These are phyloP conservation scores for Phrynocephalus guinanensis DNA, from an alignment of 2,797 vertebrate species.

Conservation along the genomic window DNA sequence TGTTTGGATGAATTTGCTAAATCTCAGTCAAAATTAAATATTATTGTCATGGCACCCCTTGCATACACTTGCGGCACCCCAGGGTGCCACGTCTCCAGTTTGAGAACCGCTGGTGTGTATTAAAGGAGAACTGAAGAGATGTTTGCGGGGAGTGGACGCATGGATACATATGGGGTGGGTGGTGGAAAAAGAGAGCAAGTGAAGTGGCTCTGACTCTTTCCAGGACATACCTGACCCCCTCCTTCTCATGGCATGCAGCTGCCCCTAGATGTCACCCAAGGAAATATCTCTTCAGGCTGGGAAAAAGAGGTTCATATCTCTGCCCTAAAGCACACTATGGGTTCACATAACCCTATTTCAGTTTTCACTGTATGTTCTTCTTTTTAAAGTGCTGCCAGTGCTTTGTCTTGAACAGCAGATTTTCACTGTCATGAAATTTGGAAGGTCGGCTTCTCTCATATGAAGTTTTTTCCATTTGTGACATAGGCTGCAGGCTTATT, in stretches of 20 bases:
- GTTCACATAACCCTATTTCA: too few species aligned
- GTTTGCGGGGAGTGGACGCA: not conserved
- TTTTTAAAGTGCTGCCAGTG: not conserved
- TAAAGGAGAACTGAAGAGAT: not conserved
- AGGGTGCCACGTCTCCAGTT: too few species aligned
- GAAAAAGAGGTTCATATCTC: not conserved
- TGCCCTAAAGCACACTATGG: not conserved
- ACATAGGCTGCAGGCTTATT: not conserved
- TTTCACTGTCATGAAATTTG: too few species aligned
- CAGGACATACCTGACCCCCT: not conserved
- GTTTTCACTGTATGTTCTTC: not conserved
- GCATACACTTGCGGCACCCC: too few species aligned
- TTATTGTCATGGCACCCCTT: too few species aligned
- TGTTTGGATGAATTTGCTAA: too few species aligned
- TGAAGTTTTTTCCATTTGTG: not conserved
- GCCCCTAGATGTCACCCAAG: too few species aligned
- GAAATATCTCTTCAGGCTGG: not conserved
- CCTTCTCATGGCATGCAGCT: not conserved
- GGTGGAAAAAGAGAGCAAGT: not conserved
- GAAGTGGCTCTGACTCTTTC: not conserved
- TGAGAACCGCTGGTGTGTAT: too few species aligned
- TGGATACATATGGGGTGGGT: not conserved
- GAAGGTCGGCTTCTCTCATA: too few species aligned
- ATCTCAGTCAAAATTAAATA: too few species aligned
- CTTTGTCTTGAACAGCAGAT: not conserved